Base-by-base conservation (phyloP, 92 coral and sea anemone species). In the Galaxea fascicularis region DNA sequence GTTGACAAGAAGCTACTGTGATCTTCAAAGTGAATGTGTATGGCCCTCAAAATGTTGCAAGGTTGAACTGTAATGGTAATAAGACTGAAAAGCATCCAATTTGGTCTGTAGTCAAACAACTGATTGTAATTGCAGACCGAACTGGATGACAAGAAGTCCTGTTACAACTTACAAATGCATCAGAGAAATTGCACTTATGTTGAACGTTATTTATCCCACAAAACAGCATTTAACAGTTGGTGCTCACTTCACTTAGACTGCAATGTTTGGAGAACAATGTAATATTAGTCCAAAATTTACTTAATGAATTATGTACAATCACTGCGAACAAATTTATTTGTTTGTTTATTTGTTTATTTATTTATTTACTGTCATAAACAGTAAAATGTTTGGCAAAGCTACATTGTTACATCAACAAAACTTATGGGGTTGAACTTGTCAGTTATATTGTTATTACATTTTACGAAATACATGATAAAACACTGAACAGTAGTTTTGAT, bases 1-100 rank as follows among this genome's bases (percentile, higher is more conserved):
- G 87, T 79, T 72, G 90, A 79, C 79, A 87, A 71, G 74, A 69
- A 79, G 79, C 74, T 79, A 16, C n/a, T 49, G 54, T 49, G 54
- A 49, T 47, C 27, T 30, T 78, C 53, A 59, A 46, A 16, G 26
- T 59, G 67, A 35, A n/a, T 21, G 28, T 78, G 10, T 15, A 20
- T 41, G 56, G 60, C 15, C 45, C 51, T 63, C 24, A 24, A n/a
- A 56, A 12, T 25, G 25, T 79, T 8, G 54, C 54, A 49, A 49
- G 54, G 54, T 49, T 72, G 10, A 58, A 53, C 53, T 35, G 7
- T 51, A 15, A 20, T n/a, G n/a, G n/a, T n/a, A n/a, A n/a, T n/a
- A n/a, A n/a, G n/a, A n/a, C n/a, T n/a, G n/a, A n/a, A n/a, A n/a
- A n/a, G n/a, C n/a, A n/a, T n/a, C n/a, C n/a, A n/a, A n/a, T n/a